Evolutionary conservation across 1,140 invertebrate genomes (phyloP).

Genomic region (Oreohelix idahoensis): DNA sequence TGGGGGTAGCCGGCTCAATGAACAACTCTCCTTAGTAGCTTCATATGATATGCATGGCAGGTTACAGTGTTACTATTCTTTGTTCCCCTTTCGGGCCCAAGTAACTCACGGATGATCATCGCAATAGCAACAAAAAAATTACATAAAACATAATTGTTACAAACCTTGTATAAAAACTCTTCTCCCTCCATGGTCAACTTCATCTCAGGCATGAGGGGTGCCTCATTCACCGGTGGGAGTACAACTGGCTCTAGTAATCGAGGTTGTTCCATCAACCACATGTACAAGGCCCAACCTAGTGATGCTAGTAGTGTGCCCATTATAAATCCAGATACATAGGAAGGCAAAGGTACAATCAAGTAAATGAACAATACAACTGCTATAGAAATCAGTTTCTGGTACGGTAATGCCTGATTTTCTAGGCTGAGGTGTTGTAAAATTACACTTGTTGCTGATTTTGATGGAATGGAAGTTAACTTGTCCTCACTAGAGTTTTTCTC

Average conservation of each 20-base stretch:
- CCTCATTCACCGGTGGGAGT: slow-evolving; percentile 53
- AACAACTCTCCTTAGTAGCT: too few species aligned
- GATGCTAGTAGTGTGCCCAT: slow-evolving; percentile 58
- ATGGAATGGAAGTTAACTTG: neutral
- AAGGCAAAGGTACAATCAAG: slow-evolving; percentile 65
- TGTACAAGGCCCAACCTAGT: slow-evolving; percentile 52
- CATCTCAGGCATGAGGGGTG: slow-evolving; percentile 66
- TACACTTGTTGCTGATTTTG: neutral
- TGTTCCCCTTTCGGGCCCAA: too few species aligned
- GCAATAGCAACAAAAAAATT: slow-evolving; percentile 11
- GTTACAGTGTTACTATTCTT: too few species aligned
- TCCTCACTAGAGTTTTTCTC: neutral
- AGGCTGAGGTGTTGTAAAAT: slow-evolving; percentile 11
- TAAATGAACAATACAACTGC: slow-evolving; percentile 57
- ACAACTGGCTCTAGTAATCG: slow-evolving; percentile 44
- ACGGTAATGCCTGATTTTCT: slow-evolving; percentile 43
- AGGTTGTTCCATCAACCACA: slow-evolving; percentile 56
- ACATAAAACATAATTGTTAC: neutral
- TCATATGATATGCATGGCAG: too few species aligned
- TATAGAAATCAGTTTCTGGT: slow-evolving; percentile 47
- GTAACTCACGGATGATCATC: too few species aligned
- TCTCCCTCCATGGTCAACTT: slow-evolving; percentile 60
- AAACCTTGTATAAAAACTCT: slow-evolving; percentile 63
- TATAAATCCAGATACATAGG: slow-evolving; percentile 67
- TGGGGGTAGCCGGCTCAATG: too few species aligned